Percentiles rank a stretch among this genome's conserved stretches.
Conservation (phyloP, 2,113 vertebrate species). For the Chinchilla lanigera region DNA sequence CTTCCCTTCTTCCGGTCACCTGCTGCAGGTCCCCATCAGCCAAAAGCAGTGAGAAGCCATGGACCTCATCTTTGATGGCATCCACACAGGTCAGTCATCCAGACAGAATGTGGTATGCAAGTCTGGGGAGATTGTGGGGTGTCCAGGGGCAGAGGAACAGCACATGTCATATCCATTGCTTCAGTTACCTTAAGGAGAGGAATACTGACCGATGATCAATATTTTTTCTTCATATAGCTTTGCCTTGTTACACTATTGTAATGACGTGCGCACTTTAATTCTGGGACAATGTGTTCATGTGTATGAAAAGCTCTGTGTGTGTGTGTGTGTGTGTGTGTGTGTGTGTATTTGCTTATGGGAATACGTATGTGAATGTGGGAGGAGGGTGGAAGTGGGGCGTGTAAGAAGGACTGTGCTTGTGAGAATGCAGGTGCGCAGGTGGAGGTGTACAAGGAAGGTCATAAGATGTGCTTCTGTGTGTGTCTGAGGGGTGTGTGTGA, state of each 20-base stretch:
- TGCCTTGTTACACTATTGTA: background rate
- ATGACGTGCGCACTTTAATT: background rate
- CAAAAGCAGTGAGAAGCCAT: background rate
- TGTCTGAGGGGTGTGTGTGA: background rate
- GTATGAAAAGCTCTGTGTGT: background rate
- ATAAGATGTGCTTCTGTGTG: background rate
- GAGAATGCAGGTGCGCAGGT: background rate
- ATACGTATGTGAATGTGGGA: background rate
- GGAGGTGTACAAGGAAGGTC: background rate
- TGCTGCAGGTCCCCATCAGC: background rate
- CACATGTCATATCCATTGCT: background rate
- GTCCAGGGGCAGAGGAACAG: too few relatives aligned
- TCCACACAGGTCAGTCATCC: background rate
- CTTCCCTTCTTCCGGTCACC: background rate
- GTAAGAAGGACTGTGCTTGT: background rate
- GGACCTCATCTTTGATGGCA: rapidly evolving
- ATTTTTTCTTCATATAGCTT: background rate
- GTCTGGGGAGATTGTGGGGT: background rate
- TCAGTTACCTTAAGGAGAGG: background rate
- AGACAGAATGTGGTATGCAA: too few relatives aligned
- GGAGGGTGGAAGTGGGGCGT: background rate
- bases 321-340: background rate
- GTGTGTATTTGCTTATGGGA: background rate
- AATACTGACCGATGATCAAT: background rate
- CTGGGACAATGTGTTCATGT: background rate